Percentiles rank a stretch among this genome's conserved stretches.
phyloP scores from a whole-genome alignment of 2,888 invertebrate species.

The Apodemia zela region DNA sequence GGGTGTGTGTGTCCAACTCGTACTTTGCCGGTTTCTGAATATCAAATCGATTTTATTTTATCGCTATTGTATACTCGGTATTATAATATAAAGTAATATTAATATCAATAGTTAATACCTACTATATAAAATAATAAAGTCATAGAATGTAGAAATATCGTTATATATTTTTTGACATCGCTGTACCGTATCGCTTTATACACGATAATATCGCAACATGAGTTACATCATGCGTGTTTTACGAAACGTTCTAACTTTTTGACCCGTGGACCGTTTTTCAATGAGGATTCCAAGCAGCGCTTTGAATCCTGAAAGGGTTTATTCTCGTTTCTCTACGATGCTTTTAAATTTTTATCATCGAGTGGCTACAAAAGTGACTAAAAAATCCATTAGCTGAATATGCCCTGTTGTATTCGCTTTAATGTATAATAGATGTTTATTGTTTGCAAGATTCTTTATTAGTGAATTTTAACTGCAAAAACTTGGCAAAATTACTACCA shows the following conservation, averaged over 20 bases:
- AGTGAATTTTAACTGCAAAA: background rate
- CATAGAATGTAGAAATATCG: background rate
- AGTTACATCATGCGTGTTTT: slow-evolving; percentile 39
- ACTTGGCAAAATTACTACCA: too few species aligned
- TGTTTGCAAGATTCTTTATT: background rate
- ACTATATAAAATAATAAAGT: background rate
- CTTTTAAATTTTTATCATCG: slow-evolving; percentile 69
- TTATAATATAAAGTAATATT: background rate
- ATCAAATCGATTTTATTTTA: too few species aligned
- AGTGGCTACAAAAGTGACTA: slow-evolving; percentile 56
- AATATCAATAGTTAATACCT: too few species aligned
- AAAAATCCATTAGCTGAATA: slow-evolving; percentile 51
- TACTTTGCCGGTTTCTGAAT: too few species aligned
- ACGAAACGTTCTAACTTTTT: slow-evolving; percentile 51
- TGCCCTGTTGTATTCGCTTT: slow-evolving; percentile 18
- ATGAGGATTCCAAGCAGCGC: slow-evolving; percentile 56
- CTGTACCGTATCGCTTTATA: background rate
- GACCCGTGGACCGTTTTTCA: slow-evolving; percentile 63
- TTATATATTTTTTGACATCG: background rate
- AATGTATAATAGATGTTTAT: slow-evolving; percentile 10
- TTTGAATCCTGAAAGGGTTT: slow-evolving; percentile 65
- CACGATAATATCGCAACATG: slow-evolving; percentile 6
- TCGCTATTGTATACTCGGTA: too few species aligned
- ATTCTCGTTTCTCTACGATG: slow-evolving; percentile 53
- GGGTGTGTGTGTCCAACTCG: too few species aligned